Evolutionary conservation across 2,888 invertebrate species (phyloP), one percentile per base, ranked within the genome.

Genomic region (Eurytoma californica): DNA sequence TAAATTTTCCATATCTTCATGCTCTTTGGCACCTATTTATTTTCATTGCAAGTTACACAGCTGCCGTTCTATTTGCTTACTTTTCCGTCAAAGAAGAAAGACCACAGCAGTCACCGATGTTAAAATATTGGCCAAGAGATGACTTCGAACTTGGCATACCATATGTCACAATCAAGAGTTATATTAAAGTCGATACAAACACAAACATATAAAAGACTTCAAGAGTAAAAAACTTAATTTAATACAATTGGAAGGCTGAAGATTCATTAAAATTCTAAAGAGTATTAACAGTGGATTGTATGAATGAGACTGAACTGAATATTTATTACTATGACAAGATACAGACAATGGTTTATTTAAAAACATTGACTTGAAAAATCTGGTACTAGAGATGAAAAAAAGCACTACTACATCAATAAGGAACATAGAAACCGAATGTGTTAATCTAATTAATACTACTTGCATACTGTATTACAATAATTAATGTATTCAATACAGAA

Each of bases 11-110:
- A 0, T 96, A 96, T 90, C 92, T 96, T 86, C 96, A 96, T 88
- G 95, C 95, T 14, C 92, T 95, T 20, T 96, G 96, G 96, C 96
- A 96, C 88, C 91, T 96, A 16, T 93, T 96, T 72, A 95, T 95
- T 83, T 95, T 95, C 86, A 94, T 96, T 69, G 94, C 95, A 0
- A 93, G 94, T 51, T 96, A 96, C 85, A 94, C 95, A 5, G 93
- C 94, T 16, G 92, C 95, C 20, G 95, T 96, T 7, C 92, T 96
- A 0, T 95, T 94, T 86, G 95, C 96, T 0, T 96, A 95, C 88
- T 95, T 96, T 88, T 94, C 94, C 84, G 95, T 95, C 0, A 92
- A 92, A 73, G 93, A 94, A 68, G 95, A 95, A 86, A 91, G 92
- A 80, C 95, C 95, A 0, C 93, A 95, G 73, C 93, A 94, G 83